phyloP scores from a whole-genome alignment of 2,113 vertebrate species.

The Brachyhypopomus occidentalis region DNA sequence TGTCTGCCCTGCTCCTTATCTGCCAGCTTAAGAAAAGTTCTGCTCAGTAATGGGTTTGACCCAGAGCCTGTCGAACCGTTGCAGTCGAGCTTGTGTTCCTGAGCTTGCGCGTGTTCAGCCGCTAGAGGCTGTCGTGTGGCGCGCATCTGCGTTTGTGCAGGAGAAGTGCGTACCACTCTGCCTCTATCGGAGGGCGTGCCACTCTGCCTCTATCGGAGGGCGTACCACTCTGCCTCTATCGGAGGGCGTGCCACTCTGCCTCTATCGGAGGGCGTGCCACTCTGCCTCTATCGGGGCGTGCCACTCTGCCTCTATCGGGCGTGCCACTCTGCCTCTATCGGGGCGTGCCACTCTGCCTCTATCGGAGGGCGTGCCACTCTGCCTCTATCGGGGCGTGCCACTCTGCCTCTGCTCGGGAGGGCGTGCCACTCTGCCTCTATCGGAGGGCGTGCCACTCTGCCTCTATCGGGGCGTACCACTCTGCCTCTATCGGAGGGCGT shows the following conservation, averaged over 20 bases:
- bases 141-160: not conserved
- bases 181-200: not conserved
- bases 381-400: not conserved
- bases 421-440: not conserved
- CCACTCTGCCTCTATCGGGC: not conserved
- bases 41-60: not conserved
- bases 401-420: too few relatives aligned
- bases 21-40: slow-evolving; percentile 22
- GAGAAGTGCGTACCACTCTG: not conserved
- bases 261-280: not conserved
- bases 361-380: too few relatives aligned
- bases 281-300: not conserved
- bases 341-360: not conserved
- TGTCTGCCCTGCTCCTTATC: not conserved
- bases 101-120: not conserved
- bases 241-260: too few relatives aligned
- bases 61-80: not conserved
- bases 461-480: not conserved
- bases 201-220: not conserved
- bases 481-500: not conserved
- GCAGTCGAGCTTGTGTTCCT: not conserved
- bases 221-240: not conserved
- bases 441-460: too few relatives aligned
- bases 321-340: not conserved
- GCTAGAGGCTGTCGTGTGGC: too few relatives aligned